A percentile compares a stretch with the other conserved stretches of the same genome.
Evolutionary conservation across 37 sponge, comb jelly and placozoan genomes (phyloP).

Genomic region (Theonella swinhoei): DNA sequence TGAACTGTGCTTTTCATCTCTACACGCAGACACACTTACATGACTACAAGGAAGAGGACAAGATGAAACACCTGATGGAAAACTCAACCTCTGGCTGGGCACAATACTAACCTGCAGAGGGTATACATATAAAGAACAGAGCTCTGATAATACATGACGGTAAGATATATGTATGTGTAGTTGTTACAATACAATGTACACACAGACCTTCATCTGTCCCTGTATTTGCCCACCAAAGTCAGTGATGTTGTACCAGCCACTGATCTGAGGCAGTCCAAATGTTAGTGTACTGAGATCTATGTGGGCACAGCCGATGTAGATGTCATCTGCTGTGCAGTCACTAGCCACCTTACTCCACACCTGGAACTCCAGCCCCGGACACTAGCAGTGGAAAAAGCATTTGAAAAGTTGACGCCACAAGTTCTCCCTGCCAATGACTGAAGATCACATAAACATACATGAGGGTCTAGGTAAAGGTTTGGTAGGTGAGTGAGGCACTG

Average conservation of each 20-base stretch:
- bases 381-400: too few relatives aligned
- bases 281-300: conserved; percentile 83
- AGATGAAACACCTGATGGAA: conserved; percentile 1
- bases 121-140: too few relatives aligned
- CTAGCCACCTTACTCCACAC: conserved; percentile 58
- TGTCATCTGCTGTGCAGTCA: background rate
- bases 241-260: conserved; percentile 89
- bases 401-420: too few relatives aligned
- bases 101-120: conserved; percentile 27
- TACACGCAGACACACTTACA: too few relatives aligned
- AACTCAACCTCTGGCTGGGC: conserved; percentile 22
- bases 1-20: too few relatives aligned
- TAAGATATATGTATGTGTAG: background rate
- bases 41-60: background rate
- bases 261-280: conserved; percentile 71
- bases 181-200: background rate
- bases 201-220: conserved; percentile 74
- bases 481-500: conserved; percentile 57
- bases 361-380: conserved; percentile 71
- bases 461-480: conserved; percentile 43
- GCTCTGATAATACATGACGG: too few relatives aligned
- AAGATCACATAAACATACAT: conserved; percentile 15
- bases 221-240: conserved; percentile 63
- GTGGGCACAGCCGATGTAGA: conserved; percentile 62
- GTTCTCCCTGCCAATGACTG: too few relatives aligned